Base-by-base conservation (phyloP, 2,113 vertebrate genomes). In the Chrysemys picta region DNA sequence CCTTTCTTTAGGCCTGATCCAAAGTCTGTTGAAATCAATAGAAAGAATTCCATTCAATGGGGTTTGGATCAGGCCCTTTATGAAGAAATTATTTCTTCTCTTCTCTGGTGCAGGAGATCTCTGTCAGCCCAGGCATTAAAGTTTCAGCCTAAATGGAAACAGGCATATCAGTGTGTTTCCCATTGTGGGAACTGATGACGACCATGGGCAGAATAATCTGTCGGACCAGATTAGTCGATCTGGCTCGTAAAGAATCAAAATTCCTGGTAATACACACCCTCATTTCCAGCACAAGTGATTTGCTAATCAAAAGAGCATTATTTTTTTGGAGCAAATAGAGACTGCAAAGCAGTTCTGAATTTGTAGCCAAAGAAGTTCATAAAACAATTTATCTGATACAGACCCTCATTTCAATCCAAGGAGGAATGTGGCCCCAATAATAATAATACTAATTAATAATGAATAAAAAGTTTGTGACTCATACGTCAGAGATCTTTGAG, bases 301-400 rank as follows among this genome's bases (percentile, higher is more conserved):
- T 89, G 80, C 82, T 97, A 79, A 92, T 85, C 89, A 87, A 85
- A 85, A 81, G 76, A 91, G n/a, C n/a, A 1, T 50, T 50, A 84
- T 75, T 84, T 89, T 81, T 95, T 80, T 3, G 13, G 91, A 91
- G 84, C 88, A 87, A 89, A 87, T 91, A 11, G 31, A 21, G 17
- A 92, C 79, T 57, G 75, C 93, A 88, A 94, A 94, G 81, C 75
- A 76, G 88, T 89, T 78, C 57, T 45, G 29, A 91, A 65, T 91
- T 42, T 8, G 0, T 89, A 96, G 93, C 91, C 86, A 84, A 89
- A 35, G 54, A 75, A 84, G 90, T 92, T 91, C 95, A 56, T 76
- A 95, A 95, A 95, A 89, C 84, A 93, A 89, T 97, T 95, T 96
- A 87, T 95, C 95, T 94, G 72, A 92, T 94, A 96, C 27, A 82